A percentile compares a stretch with the other conserved stretches of the same genome.
phyloP scores from a whole-genome alignment of 2,113 vertebrate species.

The Bufo bufo region DNA sequence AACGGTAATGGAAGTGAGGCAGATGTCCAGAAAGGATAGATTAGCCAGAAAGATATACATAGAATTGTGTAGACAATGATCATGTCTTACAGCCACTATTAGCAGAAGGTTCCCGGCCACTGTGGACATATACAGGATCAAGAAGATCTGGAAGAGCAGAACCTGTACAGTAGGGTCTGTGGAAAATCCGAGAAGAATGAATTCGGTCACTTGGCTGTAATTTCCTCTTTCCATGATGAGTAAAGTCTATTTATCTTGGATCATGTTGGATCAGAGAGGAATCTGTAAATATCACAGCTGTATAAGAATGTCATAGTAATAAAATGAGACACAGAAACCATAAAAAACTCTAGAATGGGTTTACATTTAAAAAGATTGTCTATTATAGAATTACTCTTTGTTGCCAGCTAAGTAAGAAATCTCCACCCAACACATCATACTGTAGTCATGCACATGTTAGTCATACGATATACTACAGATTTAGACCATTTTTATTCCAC shows the following conservation, averaged over 20 bases:
- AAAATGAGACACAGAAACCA: not conserved
- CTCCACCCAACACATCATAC: not conserved
- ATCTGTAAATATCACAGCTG: not conserved
- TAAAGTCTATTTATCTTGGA: not conserved
- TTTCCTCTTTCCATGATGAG: not conserved
- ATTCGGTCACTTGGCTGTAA: conserved; percentile 7
- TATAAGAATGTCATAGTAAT: not conserved
- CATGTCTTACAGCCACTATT: not conserved
- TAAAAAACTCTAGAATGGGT: not conserved
- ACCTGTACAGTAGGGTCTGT: not conserved
- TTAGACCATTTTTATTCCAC: no score
- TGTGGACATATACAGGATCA: not conserved
- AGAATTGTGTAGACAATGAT: not conserved
- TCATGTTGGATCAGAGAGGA: not conserved
- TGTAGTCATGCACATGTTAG: not conserved
- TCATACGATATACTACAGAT: no score
- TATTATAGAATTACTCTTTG: no score
- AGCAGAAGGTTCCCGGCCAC: not conserved
- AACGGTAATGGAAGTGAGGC: not conserved
- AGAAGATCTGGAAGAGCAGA: not conserved
- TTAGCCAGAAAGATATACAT: conserved; percentile 24
- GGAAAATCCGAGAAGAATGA: not conserved
- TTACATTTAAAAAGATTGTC: not conserved
- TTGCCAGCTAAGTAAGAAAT: no score
- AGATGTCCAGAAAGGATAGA: not conserved